Conservation (phyloP, 2,797 vertebrate species). For the Capromys pilorides region DNA sequence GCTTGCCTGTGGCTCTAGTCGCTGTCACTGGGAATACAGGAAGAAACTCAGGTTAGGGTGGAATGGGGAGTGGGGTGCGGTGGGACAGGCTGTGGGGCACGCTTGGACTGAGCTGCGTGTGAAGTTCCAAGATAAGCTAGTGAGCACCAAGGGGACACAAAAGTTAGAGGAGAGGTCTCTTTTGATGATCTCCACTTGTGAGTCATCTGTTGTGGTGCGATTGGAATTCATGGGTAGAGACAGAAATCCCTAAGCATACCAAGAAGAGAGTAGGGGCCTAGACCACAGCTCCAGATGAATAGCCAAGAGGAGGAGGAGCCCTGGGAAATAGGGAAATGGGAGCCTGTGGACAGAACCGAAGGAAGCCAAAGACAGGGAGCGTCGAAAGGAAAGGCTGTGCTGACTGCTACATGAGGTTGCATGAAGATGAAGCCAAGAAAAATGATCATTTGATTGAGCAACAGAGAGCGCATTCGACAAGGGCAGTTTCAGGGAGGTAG, state of each 20-base stretch:
- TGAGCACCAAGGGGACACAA: background rate
- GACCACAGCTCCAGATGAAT: too few species aligned
- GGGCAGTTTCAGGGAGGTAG: background rate
- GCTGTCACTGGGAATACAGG: background rate
- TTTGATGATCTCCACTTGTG: background rate
- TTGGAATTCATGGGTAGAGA: background rate
- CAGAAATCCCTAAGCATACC: background rate
- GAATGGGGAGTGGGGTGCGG: background rate
- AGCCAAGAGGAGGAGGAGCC: background rate
- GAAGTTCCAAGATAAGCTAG: slow-evolving; percentile 12
- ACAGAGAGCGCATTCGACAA: background rate
- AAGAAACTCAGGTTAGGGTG: background rate
- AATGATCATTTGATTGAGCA: background rate
- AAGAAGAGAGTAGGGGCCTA: background rate
- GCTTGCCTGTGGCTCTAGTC: background rate
- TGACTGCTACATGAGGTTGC: background rate
- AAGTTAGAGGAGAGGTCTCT: background rate
- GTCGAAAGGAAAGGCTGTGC: background rate
- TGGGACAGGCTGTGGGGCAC: background rate
- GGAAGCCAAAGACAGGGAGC: background rate
- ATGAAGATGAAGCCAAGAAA: slow-evolving; percentile 8
- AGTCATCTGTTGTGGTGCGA: slow-evolving; percentile 16
- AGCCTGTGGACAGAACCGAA: background rate
- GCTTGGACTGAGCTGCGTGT: background rate
- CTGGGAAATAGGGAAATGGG: background rate